phyloP scores from a whole-genome alignment of 2,113 vertebrate species.

The Mobula birostris region DNA sequence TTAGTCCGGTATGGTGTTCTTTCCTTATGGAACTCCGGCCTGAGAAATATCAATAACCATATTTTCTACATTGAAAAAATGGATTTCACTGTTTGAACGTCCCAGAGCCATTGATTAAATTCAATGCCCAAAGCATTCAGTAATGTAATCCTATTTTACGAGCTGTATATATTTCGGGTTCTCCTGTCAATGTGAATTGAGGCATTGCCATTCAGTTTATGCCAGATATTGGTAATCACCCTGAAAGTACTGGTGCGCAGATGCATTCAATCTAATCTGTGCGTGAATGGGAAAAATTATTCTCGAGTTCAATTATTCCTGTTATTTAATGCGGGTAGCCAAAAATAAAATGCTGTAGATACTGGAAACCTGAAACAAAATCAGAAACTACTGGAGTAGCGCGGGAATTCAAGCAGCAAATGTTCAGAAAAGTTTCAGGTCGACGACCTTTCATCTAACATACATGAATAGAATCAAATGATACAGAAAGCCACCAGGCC shows the following conservation, averaged over 20 bases:
- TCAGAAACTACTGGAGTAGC: no score
- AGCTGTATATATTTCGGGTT: not conserved
- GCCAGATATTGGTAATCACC: not conserved
- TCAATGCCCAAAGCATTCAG: not conserved
- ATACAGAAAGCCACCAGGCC: no score
- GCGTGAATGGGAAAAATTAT: no score
- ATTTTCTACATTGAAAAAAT: not conserved
- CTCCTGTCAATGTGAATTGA: not conserved
- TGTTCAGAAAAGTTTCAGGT: no score
- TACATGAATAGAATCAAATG: no score
- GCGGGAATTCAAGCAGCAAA: no score
- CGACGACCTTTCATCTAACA: no score
- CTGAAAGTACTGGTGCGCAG: not conserved
- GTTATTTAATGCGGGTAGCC: not conserved
- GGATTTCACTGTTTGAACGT: not conserved
- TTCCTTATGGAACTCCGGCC: not conserved
- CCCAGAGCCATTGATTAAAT: not conserved
- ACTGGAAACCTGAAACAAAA: no score
- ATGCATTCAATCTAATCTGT: not conserved
- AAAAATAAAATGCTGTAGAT: no score
- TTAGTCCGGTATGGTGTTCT: not conserved
- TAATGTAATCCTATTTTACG: not conserved
- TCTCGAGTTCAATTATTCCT: not conserved
- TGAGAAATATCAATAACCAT: not conserved
- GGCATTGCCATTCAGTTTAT: not conserved